These are phyloP conservation scores for Mionectes olivaceus DNA, from an alignment of 2,797 vertebrate genomes.

Conservation along the genomic window DNA sequence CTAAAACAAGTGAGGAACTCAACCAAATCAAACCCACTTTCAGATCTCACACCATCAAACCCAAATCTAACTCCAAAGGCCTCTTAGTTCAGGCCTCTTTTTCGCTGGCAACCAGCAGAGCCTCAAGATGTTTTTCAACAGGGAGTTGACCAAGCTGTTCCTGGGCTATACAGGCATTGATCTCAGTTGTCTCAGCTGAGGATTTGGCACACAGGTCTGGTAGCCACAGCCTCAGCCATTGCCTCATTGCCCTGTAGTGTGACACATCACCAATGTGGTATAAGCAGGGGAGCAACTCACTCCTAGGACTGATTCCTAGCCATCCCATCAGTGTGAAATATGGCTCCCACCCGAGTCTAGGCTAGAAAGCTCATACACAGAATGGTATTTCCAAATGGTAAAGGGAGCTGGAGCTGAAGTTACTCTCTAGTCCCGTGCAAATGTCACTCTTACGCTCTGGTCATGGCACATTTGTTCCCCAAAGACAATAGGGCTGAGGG, in stretches of 20 bases:
- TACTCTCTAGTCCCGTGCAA: neutral
- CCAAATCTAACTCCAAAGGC: neutral
- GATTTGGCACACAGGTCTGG: neutral
- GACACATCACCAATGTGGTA: fast-evolving
- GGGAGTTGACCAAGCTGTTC: neutral
- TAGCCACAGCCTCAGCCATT: neutral
- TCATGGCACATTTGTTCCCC: neutral
- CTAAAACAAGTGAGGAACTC: neutral
- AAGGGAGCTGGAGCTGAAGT: neutral
- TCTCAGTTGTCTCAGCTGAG: neutral
- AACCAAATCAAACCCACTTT: neutral
- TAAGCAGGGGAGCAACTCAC: neutral
- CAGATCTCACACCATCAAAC: neutral
- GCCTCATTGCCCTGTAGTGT: neutral
- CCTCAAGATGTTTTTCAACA: neutral
- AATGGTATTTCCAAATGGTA: neutral
- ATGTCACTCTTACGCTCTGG: neutral
- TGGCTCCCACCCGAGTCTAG: neutral
- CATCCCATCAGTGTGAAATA: neutral
- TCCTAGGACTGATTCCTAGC: neutral
- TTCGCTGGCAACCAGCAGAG: neutral
- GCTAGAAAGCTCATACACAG: neutral
- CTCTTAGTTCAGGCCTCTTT: neutral
- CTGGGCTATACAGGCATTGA: neutral
- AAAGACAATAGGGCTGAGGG: neutral